Base-by-base conservation (phyloP, 2,888 invertebrate genomes). In the Cylindroiulus punctatus region DNA sequence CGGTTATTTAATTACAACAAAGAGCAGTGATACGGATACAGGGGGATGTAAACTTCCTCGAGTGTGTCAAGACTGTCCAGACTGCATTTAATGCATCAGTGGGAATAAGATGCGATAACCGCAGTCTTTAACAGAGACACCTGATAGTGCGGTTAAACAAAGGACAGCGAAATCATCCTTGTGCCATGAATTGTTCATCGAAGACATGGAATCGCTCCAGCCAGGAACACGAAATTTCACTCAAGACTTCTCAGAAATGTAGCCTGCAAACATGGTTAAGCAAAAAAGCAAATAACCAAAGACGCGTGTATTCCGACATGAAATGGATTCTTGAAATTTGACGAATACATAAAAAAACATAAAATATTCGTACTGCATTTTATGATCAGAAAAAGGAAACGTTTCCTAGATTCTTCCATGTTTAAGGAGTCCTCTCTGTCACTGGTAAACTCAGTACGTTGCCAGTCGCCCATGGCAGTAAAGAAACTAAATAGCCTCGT, bases 21-120 rank as follows among this genome's bases (percentile, higher is more conserved):
- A 65, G 65, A 65, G 65, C n/a, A n/a, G n/a, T n/a, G 65, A 65
- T 65, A 65, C 22, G 65, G 65, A 65, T 26, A 26, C 65, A 65
- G 2, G 52, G n/a, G 52, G 52, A n/a, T 52, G 52, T 5, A 52
- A 10, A 65, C 65, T 65, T 65, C 65, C 65, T 65, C 26, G 26
- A 65, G 65, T 1, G 57, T 57, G 57, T 57, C 36, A 36, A 2
- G 12, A 8, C 65, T 10, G 26, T 65, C 65, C 65, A n/a, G 22
- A 22, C 65, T 65, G 26, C 65, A 65, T 65, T n/a, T 65, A 65
- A 26, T 65, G 65, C 65, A 65, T 26, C 26, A 65, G 22, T 26
- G 65, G 26, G n/a, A 12, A 65, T 8, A 10, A 26, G 65, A 65
- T 8, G 65, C 26, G 57, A 57, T 12, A 26, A 12, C 65, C 65